Conservation (phyloP, 2,113 vertebrate genomes). For the Aptenodytes patagonicus region DNA sequence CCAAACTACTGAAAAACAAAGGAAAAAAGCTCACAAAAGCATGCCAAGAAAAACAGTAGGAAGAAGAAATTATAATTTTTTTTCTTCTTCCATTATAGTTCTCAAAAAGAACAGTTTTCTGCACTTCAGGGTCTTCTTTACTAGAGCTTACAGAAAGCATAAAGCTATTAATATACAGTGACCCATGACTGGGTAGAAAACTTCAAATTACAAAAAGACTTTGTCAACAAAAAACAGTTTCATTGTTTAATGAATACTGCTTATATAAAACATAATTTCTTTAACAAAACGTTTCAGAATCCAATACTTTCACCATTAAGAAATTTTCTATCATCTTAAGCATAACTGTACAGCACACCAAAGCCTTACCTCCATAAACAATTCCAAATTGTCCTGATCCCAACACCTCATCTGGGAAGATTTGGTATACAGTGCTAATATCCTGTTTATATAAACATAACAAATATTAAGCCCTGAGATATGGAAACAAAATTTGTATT, state of each 20-base stretch:
- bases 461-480: neutral
- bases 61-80: neutral
- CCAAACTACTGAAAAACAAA: neutral
- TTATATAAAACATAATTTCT: neutral
- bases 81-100: neutral
- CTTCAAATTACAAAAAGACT: neutral
- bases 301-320: neutral
- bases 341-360: neutral
- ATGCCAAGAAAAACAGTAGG: neutral
- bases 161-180: neutral
- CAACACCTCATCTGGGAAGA: slow-evolving; percentile 96
- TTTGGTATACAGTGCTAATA: slow-evolving; percentile 95
- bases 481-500: neutral
- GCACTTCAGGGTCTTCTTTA: neutral
- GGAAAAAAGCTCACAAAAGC: neutral
- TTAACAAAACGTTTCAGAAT: neutral
- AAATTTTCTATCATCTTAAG: neutral
- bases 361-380: slow-evolving; percentile 91
- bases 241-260: neutral
- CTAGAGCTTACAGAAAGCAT: neutral
- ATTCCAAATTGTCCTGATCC: slow-evolving; percentile 98
- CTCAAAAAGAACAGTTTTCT: neutral
- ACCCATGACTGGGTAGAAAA: neutral
- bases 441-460: slow-evolving; percentile 76
- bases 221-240: neutral